Evolutionary conservation across 2,113 vertebrate genomes (phyloP).

Genomic region (Patagioenas fasciata): DNA sequence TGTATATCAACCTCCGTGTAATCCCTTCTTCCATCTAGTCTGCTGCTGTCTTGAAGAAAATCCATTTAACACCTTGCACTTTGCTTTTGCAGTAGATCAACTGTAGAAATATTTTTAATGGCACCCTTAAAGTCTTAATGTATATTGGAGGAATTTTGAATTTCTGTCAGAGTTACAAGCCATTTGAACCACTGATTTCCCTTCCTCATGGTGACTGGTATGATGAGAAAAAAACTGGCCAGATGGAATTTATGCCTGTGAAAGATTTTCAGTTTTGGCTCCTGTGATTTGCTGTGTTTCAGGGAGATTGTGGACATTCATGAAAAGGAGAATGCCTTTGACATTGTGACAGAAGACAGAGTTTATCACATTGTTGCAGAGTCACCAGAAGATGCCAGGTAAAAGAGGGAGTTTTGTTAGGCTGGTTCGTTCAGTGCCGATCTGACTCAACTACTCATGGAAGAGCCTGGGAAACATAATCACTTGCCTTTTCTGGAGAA

Average conservation of each 20-base stretch:
- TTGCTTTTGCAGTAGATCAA: background rate
- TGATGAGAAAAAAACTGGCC: background rate
- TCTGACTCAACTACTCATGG: background rate
- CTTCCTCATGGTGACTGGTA: background rate
- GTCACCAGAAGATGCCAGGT: slow-evolving; percentile 93
- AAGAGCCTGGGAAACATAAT: background rate
- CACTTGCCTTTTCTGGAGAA: background rate
- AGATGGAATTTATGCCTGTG: background rate
- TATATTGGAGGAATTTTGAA: background rate
- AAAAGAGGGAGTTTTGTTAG: background rate
- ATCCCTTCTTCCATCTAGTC: background rate
- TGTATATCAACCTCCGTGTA: background rate
- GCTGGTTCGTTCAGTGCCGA: background rate
- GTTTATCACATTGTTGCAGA: slow-evolving; percentile 92
- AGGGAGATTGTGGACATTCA: slow-evolving; percentile 93
- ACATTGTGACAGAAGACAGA: slow-evolving; percentile 89
- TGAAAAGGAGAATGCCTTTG: slow-evolving; percentile 92
- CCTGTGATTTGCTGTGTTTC: slow-evolving; percentile 41
- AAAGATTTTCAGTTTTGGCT: background rate
- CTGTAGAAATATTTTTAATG: background rate
- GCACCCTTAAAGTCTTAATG: background rate
- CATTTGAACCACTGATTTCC: background rate
- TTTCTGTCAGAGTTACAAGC: background rate
- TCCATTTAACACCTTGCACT: background rate
- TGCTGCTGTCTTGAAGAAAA: background rate